These are phyloP conservation scores for Drosophila putrida DNA, from an alignment of 2,888 invertebrate genomes.

Conservation along the genomic window DNA sequence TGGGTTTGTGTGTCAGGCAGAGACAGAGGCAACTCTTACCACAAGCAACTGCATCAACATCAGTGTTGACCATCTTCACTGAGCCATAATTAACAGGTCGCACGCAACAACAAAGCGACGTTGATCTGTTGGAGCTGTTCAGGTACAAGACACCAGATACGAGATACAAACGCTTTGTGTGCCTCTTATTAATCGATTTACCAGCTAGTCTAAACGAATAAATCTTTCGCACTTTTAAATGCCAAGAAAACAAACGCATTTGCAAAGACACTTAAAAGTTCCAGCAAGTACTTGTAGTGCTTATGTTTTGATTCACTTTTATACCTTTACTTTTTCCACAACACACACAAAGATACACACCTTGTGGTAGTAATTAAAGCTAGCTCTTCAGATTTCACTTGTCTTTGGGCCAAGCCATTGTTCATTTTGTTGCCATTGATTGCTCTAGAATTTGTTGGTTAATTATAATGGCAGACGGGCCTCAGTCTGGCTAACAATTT, in stretches of 20 bases:
- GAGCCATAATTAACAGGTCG: conserved; percentile 73
- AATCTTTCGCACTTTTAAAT: conserved; percentile 45
- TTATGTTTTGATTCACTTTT: conserved; percentile 47
- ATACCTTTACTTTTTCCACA: conserved; percentile 38
- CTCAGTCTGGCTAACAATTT: conserved; percentile 19
- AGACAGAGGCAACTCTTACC: conserved; percentile 21
- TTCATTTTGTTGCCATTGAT: conserved; percentile 50
- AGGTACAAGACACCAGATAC: conserved; percentile 20
- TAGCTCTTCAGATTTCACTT: conserved; percentile 72
- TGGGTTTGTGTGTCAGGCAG: conserved; percentile 54
- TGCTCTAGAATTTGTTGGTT: conserved; percentile 77
- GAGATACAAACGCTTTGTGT: conserved; percentile 50
- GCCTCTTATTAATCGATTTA: conserved; percentile 79
- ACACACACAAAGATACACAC: not conserved
- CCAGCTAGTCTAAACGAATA: conserved; percentile 41
- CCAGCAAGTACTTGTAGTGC: conserved; percentile 44
- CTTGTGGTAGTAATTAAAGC: conserved; percentile 59
- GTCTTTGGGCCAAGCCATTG: conserved; percentile 60
- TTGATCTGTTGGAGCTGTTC: conserved; percentile 36
- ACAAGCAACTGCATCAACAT: conserved; percentile 43
- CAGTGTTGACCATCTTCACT: conserved; percentile 63
- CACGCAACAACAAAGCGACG: conserved; percentile 29
- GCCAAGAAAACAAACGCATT: conserved; percentile 24
- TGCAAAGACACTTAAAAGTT: conserved; percentile 39
- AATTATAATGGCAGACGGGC: conserved; percentile 50